Conservation (phyloP, 2,888 invertebrate genomes). For the Clostera curtula region DNA sequence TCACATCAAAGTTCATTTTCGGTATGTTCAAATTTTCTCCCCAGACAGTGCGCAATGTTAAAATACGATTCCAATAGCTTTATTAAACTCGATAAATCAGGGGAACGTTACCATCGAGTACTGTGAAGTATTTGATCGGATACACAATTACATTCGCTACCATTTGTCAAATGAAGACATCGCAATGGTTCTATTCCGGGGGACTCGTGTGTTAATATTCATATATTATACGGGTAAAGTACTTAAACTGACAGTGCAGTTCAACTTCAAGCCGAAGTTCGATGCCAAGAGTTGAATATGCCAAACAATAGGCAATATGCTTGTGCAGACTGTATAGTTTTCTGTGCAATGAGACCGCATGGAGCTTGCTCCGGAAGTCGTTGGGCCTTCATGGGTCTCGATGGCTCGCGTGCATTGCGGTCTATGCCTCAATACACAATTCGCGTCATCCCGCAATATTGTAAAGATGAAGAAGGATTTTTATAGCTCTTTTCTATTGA, state of each 20-base stretch:
- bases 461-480: constrained; percentile 6
- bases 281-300: constrained; percentile 70
- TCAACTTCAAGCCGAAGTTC: constrained; percentile 44
- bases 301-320: constrained; percentile 71
- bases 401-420: constrained; percentile 4
- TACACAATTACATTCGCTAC: constrained; percentile 8
- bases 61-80: constrained; percentile 1
- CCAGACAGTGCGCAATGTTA: neutral
- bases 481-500: no score
- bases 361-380: constrained; percentile 56
- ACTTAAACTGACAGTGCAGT: constrained; percentile 60
- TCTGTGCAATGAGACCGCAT: constrained; percentile 51
- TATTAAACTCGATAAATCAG: constrained; percentile 3
- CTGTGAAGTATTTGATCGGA: constrained; percentile 7
- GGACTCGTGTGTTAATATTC: constrained; percentile 52
- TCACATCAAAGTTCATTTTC: neutral
- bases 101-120: constrained; percentile 5
- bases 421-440: constrained; percentile 9
- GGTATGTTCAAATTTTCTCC: neutral
- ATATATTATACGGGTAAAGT: constrained; percentile 54
- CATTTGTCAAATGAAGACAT: constrained; percentile 12
- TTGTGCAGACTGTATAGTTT: constrained; percentile 47
- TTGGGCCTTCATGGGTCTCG: constrained; percentile 32
- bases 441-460: no score
- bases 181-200: constrained; percentile 35